A percentile compares a stretch with the other conserved stretches of the same genome.
Evolutionary conservation across 2,888 invertebrate genomes (phyloP).

Genomic region (Luffia ferchaultella): DNA sequence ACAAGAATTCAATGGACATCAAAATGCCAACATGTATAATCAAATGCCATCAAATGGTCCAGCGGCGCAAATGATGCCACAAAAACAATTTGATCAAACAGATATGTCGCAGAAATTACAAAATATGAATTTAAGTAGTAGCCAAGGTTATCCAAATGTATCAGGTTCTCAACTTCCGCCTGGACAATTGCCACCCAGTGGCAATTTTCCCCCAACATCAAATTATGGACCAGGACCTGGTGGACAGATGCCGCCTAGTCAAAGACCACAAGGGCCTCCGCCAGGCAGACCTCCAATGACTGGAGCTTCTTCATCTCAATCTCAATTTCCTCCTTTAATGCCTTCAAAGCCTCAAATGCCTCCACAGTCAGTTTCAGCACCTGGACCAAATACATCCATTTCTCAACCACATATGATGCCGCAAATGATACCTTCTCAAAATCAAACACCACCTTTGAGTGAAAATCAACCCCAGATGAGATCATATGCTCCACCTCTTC

Average conservation of each 20-base stretch:
- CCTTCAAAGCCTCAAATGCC: slow-evolving; percentile 22
- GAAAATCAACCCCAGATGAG: neutral
- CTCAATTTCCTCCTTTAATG: slow-evolving; percentile 12
- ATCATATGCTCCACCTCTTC: neutral
- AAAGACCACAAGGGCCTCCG: slow-evolving; percentile 19
- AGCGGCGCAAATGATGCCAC: slow-evolving; percentile 21
- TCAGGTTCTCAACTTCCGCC: slow-evolving; percentile 42
- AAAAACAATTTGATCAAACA: slow-evolving; percentile 24
- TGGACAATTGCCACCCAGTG: slow-evolving; percentile 28
- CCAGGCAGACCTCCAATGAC: neutral
- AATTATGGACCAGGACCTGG: slow-evolving; percentile 22
- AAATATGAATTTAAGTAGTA: slow-evolving; percentile 46
- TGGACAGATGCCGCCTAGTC: slow-evolving; percentile 11
- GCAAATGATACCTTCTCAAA: neutral
- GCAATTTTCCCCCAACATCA: slow-evolving; percentile 30
- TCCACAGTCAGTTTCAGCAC: slow-evolving; percentile 26
- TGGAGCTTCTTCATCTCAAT: neutral
- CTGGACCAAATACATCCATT: slow-evolving; percentile 18
- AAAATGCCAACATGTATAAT: slow-evolving; percentile 42
- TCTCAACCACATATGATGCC: neutral
- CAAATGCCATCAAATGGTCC: slow-evolving; percentile 35
- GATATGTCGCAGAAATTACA: slow-evolving; percentile 59
- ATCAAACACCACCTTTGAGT: neutral
- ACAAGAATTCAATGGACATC: slow-evolving; percentile 48
- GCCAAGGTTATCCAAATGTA: slow-evolving; percentile 33